Percentiles rank a stretch among this genome's conserved stretches.
Conservation (phyloP, 2,797 vertebrate genomes). For the Sebastes steindachneri region DNA sequence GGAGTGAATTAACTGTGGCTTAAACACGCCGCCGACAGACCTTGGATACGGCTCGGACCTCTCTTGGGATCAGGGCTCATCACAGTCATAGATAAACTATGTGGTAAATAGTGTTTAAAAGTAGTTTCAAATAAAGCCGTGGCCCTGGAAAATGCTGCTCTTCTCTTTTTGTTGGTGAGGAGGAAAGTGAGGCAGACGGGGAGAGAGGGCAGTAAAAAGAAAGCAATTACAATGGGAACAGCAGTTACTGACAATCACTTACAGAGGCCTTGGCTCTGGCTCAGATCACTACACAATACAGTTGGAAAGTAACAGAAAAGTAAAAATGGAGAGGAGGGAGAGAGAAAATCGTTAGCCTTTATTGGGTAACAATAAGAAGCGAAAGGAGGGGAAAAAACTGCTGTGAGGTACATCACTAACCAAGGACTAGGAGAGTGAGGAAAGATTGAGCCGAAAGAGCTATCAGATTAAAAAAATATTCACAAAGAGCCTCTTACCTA, state of each 20-base stretch:
- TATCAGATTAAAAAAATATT: background rate
- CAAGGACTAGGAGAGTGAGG: background rate
- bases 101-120: constrained; percentile 36
- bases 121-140: constrained; percentile 28
- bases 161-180: constrained; percentile 37
- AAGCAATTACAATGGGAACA: constrained; percentile 63
- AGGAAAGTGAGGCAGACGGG: constrained; percentile 48
- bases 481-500: constrained; percentile 83
- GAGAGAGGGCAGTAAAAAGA: constrained; percentile 51
- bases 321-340: constrained; percentile 9
- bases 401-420: background rate
- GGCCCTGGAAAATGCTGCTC: constrained; percentile 35
- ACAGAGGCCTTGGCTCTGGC: constrained; percentile 51
- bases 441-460: background rate
- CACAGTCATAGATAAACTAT: constrained; percentile 28
- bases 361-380: constrained; percentile 9
- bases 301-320: constrained; percentile 34
- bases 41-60: constrained; percentile 12
- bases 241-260: constrained; percentile 58
- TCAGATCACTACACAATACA: constrained; percentile 38
- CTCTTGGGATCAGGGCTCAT: constrained; percentile 11
- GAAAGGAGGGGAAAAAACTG: background rate
- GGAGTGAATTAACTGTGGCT: constrained; percentile 14
- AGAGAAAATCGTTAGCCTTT: constrained; percentile 19
- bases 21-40: constrained; percentile 13